phyloP scores from a whole-genome alignment of 2,797 vertebrate genomes.

The Acanthurus lineatus region DNA sequence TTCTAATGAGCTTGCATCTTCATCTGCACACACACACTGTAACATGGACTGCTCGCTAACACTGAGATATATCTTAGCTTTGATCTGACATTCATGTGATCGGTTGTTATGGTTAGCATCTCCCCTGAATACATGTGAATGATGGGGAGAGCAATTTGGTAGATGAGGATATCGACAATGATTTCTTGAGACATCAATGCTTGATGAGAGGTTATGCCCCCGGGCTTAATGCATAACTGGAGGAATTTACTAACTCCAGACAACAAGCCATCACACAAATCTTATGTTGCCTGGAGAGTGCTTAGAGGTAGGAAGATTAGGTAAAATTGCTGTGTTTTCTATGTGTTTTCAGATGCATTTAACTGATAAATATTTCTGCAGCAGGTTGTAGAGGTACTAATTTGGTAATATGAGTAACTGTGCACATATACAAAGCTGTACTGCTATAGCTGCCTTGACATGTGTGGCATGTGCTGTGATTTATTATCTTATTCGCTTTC shows the following conservation, averaged over 20 bases:
- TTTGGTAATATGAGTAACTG: neutral
- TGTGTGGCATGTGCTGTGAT: conserved; percentile 19
- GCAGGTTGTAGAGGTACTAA: conserved; percentile 45
- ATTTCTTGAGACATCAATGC: conserved; percentile 49
- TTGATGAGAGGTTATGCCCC: conserved; percentile 51
- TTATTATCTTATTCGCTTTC: conserved; percentile 30
- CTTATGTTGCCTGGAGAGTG: conserved; percentile 23
- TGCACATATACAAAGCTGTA: conserved; percentile 22
- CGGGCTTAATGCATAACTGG: conserved; percentile 23
- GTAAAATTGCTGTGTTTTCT: neutral
- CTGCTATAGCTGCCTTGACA: conserved; percentile 29
- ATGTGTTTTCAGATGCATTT: neutral
- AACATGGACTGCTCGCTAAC: conserved; percentile 22
- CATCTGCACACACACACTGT: conserved; percentile 16
- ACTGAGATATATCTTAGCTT: conserved; percentile 43
- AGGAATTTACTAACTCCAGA: conserved; percentile 29
- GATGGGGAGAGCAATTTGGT: conserved; percentile 23
- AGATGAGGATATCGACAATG: conserved; percentile 23
- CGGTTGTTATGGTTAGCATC: conserved; percentile 32
- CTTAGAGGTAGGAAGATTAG: conserved; percentile 18
- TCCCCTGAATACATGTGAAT: conserved; percentile 19
- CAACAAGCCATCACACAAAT: conserved; percentile 27
- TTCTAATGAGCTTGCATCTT: conserved; percentile 68
- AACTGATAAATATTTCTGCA: conserved; percentile 17
- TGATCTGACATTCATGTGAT: conserved; percentile 63